These are phyloP conservation scores for Rousettus leschenaultii DNA, from an alignment of 2,113 vertebrate genomes.

Conservation along the genomic window DNA sequence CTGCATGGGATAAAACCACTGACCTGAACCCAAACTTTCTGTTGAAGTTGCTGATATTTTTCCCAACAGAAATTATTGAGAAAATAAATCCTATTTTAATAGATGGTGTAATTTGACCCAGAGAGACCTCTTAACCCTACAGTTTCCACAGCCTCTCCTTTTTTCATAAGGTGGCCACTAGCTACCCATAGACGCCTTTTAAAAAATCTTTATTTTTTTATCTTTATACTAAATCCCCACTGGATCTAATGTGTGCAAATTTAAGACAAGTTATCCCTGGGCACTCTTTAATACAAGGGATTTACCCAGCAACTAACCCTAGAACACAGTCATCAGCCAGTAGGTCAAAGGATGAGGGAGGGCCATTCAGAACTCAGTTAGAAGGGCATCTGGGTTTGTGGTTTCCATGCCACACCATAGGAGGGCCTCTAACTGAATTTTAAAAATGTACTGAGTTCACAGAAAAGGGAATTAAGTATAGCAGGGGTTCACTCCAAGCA, in stretches of 20 bases:
- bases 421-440: constrained; percentile 79
- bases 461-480: constrained; percentile 84
- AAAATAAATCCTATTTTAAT: not conserved
- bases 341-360: constrained; percentile 54
- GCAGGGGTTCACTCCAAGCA: constrained; percentile 78
- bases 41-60: not conserved
- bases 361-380: constrained; percentile 44
- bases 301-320: not conserved
- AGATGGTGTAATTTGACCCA: not conserved
- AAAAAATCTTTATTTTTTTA: not conserved
- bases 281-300: constrained; percentile 21
- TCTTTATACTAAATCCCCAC: not conserved
- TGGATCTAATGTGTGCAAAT: constrained; percentile 34
- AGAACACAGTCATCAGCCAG: not conserved
- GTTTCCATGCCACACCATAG: constrained; percentile 76
- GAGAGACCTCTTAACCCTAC: not conserved
- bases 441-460: constrained; percentile 83
- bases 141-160: not conserved
- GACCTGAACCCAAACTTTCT: not conserved
- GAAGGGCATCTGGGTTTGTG: constrained; percentile 56
- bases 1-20: not conserved
- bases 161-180: not conserved
- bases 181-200: not conserved
- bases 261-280: not conserved
- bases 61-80: not conserved